Evolutionary conservation across 2,113 vertebrate genomes (phyloP).

Genomic region (Nematolebias whitei): DNA sequence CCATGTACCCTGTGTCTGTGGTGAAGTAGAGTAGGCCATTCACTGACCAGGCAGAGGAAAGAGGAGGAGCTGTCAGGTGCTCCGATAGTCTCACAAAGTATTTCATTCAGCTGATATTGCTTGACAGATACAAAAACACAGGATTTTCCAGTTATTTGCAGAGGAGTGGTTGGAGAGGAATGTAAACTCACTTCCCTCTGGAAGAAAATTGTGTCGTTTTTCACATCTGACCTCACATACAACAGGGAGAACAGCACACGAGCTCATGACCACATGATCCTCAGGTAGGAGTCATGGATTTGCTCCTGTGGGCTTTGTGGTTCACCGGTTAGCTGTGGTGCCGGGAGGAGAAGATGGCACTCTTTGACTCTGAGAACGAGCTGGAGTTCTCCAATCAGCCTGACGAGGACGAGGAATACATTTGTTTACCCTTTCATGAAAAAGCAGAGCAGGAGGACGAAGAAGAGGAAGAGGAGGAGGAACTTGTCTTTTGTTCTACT

Average conservation of each 20-base stretch:
- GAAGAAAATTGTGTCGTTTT: neutral
- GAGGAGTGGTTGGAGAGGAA: constrained; percentile 22
- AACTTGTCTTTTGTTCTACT: constrained; percentile 37
- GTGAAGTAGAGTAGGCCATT: constrained; percentile 40
- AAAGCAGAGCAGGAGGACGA: constrained; percentile 35
- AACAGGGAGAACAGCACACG: constrained; percentile 3
- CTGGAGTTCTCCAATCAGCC: constrained; percentile 26
- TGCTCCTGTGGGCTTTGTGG: constrained; percentile 18
- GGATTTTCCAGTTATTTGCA: constrained; percentile 1
- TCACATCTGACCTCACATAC: neutral
- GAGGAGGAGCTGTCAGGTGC: constrained; percentile 57
- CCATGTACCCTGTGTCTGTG: constrained; percentile 10
- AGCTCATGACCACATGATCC: constrained; percentile 1
- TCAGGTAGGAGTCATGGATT: constrained; percentile 38
- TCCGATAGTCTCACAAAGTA: constrained; percentile 21
- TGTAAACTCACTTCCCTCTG: neutral
- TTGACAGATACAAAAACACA: constrained; percentile 5
- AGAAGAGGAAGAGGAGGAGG: constrained; percentile 28
- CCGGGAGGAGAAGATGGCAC: constrained; percentile 49
- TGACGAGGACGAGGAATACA: constrained; percentile 47
- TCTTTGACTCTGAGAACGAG: constrained; percentile 35
- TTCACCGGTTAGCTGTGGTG: constrained; percentile 21
- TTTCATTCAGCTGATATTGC: constrained; percentile 17
- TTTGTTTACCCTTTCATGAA: constrained; percentile 30
- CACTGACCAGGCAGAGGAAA: constrained; percentile 44